Base-by-base conservation (phyloP, 92 coral and sea anemone species). In the Porites cylindrica region DNA sequence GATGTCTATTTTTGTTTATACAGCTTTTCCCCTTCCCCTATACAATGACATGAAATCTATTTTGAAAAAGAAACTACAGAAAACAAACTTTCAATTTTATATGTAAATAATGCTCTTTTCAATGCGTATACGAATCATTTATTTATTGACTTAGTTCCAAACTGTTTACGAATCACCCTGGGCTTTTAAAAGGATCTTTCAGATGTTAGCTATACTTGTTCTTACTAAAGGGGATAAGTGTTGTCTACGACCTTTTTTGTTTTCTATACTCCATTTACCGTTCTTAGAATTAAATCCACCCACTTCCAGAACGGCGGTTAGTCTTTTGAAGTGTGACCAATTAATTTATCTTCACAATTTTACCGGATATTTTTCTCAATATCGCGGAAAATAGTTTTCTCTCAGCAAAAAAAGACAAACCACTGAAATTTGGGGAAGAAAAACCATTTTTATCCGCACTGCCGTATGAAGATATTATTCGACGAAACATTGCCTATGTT, bases 311-410 rank as follows among this genome's bases (percentile, higher is more conserved):
- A 2, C 50, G 5, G 51, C 84, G 75, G 84, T 59, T 13, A 51
- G 66, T 14, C 51, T 53, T 54, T 53, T 80, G 52, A 66, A 66
- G 75, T 32, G 51, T 14, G 54, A 53, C 84, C 64, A 80, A 80
- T 80, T 29, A 79, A 79, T 65, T 66, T 79, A 16, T n/a, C 83
- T 79, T 79, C 51, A 14, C 83, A 65, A 79, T 80, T 80, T 66
- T 18, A 32, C 54, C 75, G 66, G 76, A 80, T 80, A 80, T 43
- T 62, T 23, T 19, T 64, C 66, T 79, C 67, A 67, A 66, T 80
- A 51, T 53, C 14, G 64, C 52, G 17, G 43, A 24, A 17, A 67
- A 54, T 51, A 52, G 7, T 19, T 20, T 26, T 53, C 52, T 80
- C 66, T 67, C 52, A 21, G 65, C 19, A 68, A 51, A 52, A 21